Evolutionary conservation across 2,797 vertebrate genomes (phyloP), one percentile per base, ranked within the genome.

Genomic region (Poecilia picta): DNA sequence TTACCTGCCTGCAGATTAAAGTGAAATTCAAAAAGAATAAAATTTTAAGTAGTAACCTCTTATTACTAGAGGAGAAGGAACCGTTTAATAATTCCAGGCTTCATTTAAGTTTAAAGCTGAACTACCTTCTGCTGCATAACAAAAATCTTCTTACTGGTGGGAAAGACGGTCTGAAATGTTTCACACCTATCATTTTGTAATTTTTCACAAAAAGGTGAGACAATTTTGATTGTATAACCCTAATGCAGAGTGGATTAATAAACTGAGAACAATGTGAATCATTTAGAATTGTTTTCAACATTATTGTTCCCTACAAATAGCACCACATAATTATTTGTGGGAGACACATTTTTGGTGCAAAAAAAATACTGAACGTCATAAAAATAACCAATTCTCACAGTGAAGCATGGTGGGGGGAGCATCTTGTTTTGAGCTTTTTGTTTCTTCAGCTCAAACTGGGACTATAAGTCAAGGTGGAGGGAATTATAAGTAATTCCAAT

Each of bases 1-100:
- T 85, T 64, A 46, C 72, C 76, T 83, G 59, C 75, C 73, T 73
- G 46, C 25, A 72, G 74, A 68, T 88, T 66, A 72, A 83, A 84
- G 74, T 23, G 28, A 79, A 80, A 59, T 59, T 79, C 4, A 76
- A 81, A 83, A 77, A 73, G 46, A 87, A 81, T 81, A 83, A 55
- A 66, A 76, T 73, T 88, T 46, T 72, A 74, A 86, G 81, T 33
- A 77, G 79, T 80, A 33, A 31, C 49, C 25, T 64, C 18, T n/a
- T 74, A 33, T 66, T 75, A 72, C 78, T 78, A 46, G 45, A 77
- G 81, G 77, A 81, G 31, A 57, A 36, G 72, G 81, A 81, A 85
- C n/a, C 57, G 74, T 57, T 55, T 43, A 33, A 76, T 70, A 59
- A 75, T 75, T 8, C 55, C 31, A 36, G 41, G 84, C 73, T 78